Conservation (phyloP, 1,140 invertebrate genomes). For the Mamestra configurata region DNA sequence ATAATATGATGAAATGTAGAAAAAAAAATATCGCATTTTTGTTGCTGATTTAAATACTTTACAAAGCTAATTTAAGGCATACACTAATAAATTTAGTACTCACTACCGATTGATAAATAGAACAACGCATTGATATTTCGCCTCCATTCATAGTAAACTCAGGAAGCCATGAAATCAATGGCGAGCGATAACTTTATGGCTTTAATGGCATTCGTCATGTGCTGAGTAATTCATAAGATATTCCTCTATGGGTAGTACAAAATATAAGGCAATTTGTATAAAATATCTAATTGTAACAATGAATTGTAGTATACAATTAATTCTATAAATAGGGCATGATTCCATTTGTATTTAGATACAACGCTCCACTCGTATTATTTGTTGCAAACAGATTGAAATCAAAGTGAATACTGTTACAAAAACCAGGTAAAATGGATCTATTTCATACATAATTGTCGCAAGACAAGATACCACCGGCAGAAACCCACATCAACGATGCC, state of each 20-base stretch:
- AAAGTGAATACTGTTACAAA: too few relatives aligned
- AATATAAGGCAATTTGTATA: not conserved
- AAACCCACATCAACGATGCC: too few relatives aligned
- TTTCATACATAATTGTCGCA: too few relatives aligned
- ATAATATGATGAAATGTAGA: too few relatives aligned
- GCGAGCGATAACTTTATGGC: constrained; percentile 31
- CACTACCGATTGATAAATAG: constrained; percentile 18
- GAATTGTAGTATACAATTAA: not conserved
- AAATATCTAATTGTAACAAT: constrained; percentile 9
- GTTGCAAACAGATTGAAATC: not conserved
- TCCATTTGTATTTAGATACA: not conserved
- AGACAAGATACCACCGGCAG: too few relatives aligned
- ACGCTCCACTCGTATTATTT: not conserved
- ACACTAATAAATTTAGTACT: not conserved
- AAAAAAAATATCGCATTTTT: not conserved
- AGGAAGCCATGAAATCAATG: constrained; percentile 37
- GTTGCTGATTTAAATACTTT: not conserved
- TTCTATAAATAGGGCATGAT: not conserved
- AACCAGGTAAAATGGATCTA: too few relatives aligned
- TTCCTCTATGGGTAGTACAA: constrained; percentile 6
- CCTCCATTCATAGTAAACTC: constrained; percentile 26
- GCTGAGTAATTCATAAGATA: constrained; percentile 39
- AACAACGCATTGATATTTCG: not conserved
- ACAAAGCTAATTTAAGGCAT: not conserved
- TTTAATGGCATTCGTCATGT: constrained; percentile 37